These are phyloP conservation scores for Trichogramma pretiosum DNA, from an alignment of 1,140 invertebrate species.

Conservation along the genomic window DNA sequence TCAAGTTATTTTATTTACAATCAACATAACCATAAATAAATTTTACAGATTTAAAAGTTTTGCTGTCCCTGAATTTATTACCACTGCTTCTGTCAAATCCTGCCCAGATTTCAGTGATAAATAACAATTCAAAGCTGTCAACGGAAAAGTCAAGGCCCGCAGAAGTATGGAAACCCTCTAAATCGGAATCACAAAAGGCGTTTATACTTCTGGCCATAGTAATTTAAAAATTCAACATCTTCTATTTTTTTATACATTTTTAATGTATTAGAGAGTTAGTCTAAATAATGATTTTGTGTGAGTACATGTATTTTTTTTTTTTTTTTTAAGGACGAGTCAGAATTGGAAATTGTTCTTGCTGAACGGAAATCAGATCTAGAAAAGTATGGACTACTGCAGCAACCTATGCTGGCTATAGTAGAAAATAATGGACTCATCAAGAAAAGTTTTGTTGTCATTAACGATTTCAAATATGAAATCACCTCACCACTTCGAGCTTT, in stretches of 20 bases:
- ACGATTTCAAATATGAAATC: slow-evolving; percentile 9
- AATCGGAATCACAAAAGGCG: slow-evolving; percentile 10
- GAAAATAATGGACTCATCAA: slow-evolving; percentile 1
- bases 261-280: too few relatives aligned
- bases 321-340: too few relatives aligned
- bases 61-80: too few relatives aligned
- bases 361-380: not conserved
- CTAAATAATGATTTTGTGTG: too few relatives aligned
- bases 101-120: not conserved
- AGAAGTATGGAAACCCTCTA: slow-evolving; percentile 8
- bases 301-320: too few relatives aligned
- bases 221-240: not conserved
- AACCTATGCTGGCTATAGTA: slow-evolving; percentile 15
- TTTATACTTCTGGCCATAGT: slow-evolving; percentile 16
- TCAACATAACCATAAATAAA: too few relatives aligned
- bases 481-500: slow-evolving; percentile 10
- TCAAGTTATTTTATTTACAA: too few relatives aligned
- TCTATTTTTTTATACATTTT: not conserved
- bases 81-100: too few relatives aligned
- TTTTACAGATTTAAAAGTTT: not conserved
- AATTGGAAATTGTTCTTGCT: not conserved
- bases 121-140: not conserved
- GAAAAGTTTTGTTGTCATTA: slow-evolving; percentile 10
- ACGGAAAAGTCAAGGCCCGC: too few relatives aligned
- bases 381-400: slow-evolving; percentile 2